These are phyloP conservation scores for Paraescarpia echinospica DNA, from an alignment of 1,140 invertebrate species.

Conservation along the genomic window DNA sequence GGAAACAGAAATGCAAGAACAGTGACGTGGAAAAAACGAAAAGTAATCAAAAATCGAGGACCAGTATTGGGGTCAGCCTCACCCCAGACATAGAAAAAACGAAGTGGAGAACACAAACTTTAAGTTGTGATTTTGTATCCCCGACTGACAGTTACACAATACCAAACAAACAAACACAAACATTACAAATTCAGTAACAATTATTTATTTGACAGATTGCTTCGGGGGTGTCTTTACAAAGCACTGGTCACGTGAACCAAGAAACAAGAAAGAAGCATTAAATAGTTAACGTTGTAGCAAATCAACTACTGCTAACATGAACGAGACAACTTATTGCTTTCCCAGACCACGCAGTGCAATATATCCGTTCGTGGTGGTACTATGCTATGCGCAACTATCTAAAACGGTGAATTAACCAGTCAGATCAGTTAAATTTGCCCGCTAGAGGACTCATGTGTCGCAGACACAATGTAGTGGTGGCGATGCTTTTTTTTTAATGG, in stretches of 20 bases:
- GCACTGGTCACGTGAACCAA: background rate
- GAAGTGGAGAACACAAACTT: too few species aligned
- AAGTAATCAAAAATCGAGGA: too few species aligned
- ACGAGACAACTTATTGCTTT: background rate
- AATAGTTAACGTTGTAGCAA: background rate
- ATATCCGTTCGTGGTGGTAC: background rate
- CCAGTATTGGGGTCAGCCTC: too few species aligned
- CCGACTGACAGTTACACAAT: background rate
- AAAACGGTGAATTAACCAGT: background rate
- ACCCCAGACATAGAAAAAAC: too few species aligned
- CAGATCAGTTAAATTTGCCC: background rate
- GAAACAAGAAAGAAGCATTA: slow-evolving; percentile 1
- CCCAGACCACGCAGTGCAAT: background rate
- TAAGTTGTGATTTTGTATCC: background rate
- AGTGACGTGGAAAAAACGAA: too few species aligned
- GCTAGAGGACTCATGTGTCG: background rate
- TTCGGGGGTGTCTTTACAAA: background rate
- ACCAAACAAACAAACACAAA: background rate
- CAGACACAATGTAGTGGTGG: background rate
- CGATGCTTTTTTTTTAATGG: too few species aligned
- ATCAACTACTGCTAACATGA: background rate
- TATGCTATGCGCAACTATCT: background rate
- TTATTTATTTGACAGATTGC: background rate
- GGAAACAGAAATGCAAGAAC: too few species aligned
- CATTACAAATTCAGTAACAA: slow-evolving; percentile 1